Percentiles rank a stretch among this genome's conserved stretches.
Evolutionary conservation across 64 coral and sea anemone species (phyloP).

Genomic region (Actinia tenebrosa): DNA sequence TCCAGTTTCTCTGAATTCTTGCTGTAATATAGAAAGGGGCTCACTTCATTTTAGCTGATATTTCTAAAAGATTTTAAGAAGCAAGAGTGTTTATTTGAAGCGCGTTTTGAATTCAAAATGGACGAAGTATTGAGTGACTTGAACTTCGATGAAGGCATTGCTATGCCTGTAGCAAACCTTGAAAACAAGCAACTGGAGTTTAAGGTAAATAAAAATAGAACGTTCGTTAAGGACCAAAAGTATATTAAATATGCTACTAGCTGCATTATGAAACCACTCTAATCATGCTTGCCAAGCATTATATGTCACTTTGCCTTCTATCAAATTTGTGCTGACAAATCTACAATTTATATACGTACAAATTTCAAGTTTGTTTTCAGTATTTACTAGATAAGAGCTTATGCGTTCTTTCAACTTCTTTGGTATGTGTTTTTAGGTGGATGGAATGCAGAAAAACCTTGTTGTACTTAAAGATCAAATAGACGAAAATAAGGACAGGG

Average conservation of each 20-base stretch:
- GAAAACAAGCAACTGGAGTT: conserved; percentile 88
- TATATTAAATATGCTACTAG: background rate
- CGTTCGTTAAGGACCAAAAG: background rate
- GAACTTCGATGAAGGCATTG: conserved; percentile 98
- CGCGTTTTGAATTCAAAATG: conserved; percentile 56
- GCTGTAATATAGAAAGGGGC: background rate
- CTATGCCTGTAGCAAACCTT: conserved; percentile 94
- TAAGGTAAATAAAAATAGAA: conserved; percentile 62
- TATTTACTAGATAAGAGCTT: background rate
- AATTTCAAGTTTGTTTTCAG: background rate
- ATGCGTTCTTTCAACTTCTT: background rate
- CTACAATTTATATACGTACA: too few species aligned
- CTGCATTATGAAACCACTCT: background rate
- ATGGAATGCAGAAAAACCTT: conserved; percentile 55
- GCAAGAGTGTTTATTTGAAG: background rate
- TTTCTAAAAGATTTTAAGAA: background rate
- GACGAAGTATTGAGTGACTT: conserved; percentile 85
- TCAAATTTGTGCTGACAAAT: background rate
- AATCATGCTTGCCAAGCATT: background rate
- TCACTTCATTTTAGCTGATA: background rate
- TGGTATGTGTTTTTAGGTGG: conserved; percentile 30
- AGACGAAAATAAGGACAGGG: conserved; percentile 78
- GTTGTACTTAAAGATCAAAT: conserved; percentile 66
- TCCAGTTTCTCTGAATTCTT: background rate
- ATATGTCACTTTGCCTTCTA: background rate